A percentile compares a stretch with the other conserved stretches of the same genome.
phyloP scores from a whole-genome alignment of 2,113 vertebrate species.

The Meleagris gallopavo region DNA sequence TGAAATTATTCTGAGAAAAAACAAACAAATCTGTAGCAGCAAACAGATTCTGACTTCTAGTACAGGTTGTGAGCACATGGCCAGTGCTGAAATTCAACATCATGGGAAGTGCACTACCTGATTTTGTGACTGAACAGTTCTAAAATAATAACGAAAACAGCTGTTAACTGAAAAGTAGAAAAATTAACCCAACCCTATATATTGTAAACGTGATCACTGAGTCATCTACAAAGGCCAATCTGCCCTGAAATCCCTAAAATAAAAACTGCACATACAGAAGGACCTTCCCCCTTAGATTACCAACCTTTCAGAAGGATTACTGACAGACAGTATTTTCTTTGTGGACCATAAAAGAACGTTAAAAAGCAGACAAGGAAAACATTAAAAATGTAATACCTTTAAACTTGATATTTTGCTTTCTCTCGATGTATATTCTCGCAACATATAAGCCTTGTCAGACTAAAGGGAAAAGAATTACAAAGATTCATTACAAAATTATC shows the following conservation, averaged over 20 bases:
- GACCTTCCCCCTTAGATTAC: neutral
- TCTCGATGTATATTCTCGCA: slow-evolving; percentile 93
- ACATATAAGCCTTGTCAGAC: slow-evolving; percentile 90
- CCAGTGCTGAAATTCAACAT: neutral
- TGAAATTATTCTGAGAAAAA: neutral
- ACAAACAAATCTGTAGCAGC: neutral
- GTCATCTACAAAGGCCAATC: neutral
- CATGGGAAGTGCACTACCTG: neutral
- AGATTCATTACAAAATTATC: neutral
- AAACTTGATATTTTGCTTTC: slow-evolving; percentile 91
- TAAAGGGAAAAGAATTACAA: slow-evolving; percentile 49
- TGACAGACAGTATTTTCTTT: neutral
- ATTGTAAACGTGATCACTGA: too few species aligned
- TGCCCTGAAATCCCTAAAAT: neutral
- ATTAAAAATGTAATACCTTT: slow-evolving; percentile 79
- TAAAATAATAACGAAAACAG: neutral
- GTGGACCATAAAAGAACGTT: neutral
- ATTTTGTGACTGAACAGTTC: neutral
- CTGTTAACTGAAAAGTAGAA: neutral
- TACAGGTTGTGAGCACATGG: neutral
- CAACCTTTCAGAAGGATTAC: neutral
- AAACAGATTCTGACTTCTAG: neutral
- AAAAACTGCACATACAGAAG: neutral
- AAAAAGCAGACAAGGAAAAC: neutral
- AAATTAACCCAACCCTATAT: neutral